Evolutionary conservation across 2,888 invertebrate species (phyloP).

Genomic region (Mycalesis mineus): DNA sequence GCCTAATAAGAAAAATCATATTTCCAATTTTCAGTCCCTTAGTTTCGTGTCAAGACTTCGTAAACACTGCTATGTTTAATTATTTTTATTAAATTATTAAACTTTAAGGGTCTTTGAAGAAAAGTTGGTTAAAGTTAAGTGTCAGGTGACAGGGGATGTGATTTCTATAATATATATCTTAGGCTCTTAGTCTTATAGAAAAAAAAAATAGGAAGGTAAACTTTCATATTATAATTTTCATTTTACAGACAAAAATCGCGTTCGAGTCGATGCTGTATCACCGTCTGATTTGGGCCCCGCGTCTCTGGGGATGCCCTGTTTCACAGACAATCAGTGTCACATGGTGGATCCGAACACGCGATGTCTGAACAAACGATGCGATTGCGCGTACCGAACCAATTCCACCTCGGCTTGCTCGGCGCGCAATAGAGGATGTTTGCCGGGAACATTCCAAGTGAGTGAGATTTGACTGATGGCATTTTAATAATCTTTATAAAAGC

Average conservation of each 20-base stretch:
- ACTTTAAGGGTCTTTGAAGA: too few species aligned
- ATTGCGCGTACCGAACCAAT: constrained; percentile 82
- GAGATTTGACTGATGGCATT: not conserved
- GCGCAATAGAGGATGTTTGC: constrained; percentile 85
- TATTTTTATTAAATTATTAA: too few species aligned
- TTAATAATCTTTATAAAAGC: constrained; percentile 1
- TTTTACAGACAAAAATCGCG: constrained; percentile 64
- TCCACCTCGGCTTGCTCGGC: constrained; percentile 83
- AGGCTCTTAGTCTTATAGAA: too few species aligned
- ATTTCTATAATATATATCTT: too few species aligned
- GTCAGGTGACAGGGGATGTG: too few species aligned
- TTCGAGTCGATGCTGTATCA: constrained; percentile 52
- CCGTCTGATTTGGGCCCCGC: constrained; percentile 74
- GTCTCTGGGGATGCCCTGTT: constrained; percentile 87
- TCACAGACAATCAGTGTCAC: constrained; percentile 87
- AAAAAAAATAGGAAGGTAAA: too few species aligned
- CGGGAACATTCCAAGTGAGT: constrained; percentile 89
- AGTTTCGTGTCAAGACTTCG: too few species aligned
- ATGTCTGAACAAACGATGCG: constrained; percentile 86
- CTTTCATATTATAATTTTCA: not conserved
- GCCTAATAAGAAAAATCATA: too few species aligned
- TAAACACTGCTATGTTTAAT: too few species aligned
- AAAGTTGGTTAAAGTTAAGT: too few species aligned
- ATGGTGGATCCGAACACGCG: constrained; percentile 86
- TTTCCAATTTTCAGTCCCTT: too few species aligned